Evolutionary conservation across 2,888 invertebrate species (phyloP).

Genomic region (Andrena marginata): DNA sequence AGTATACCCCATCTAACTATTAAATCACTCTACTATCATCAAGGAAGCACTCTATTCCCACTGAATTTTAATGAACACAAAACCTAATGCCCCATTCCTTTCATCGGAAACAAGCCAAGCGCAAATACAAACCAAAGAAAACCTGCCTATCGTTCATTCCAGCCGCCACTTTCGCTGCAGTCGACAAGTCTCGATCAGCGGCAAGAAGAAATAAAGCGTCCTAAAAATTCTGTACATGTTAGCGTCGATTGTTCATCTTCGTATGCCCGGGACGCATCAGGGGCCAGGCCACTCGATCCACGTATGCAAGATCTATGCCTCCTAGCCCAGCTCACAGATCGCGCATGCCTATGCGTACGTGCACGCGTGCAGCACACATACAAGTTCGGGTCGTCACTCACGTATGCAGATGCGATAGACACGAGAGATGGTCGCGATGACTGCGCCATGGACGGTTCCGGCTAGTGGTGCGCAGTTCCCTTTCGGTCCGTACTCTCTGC

Average conservation of each 20-base stretch:
- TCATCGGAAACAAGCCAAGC: not conserved
- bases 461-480: constrained; percentile 85
- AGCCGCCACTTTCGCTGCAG: constrained; percentile 23
- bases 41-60: not conserved
- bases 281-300: constrained; percentile 34
- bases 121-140: not conserved
- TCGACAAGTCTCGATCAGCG: constrained; percentile 17
- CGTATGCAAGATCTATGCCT: constrained; percentile 45
- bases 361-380: constrained; percentile 56
- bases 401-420: constrained; percentile 81
- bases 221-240: constrained; percentile 1
- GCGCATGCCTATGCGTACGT: constrained; percentile 53
- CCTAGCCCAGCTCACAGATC: constrained; percentile 53
- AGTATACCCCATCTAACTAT: too few species aligned
- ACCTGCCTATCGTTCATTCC: not conserved
- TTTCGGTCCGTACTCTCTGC: constrained; percentile 73
- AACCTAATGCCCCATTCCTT: not conserved
- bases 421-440: constrained; percentile 83
- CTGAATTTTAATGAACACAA: not conserved
- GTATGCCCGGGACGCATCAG: constrained; percentile 42
- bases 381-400: constrained; percentile 66
- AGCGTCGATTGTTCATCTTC: constrained; percentile 29
- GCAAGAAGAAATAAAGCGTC: constrained; percentile 9
- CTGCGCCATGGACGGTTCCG: constrained; percentile 84
- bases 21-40: too few species aligned